Base-by-base conservation (phyloP, 2,113 vertebrate species). In the Heterotilapia buettikoferi region DNA sequence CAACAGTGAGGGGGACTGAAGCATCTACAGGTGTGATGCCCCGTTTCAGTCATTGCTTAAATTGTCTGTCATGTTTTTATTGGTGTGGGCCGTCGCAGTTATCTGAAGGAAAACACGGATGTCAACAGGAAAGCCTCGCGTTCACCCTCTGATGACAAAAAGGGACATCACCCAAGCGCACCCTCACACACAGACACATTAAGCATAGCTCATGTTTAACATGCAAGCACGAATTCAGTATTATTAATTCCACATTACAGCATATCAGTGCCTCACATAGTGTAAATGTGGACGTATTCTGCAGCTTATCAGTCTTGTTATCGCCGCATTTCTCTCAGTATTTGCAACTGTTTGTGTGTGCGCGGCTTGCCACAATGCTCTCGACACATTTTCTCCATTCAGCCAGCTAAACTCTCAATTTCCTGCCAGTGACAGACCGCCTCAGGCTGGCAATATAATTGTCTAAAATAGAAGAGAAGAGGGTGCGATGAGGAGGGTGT, bases 361-460 rank as follows among this genome's bases (percentile, higher is more conserved):
- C 5, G 47, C 5, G 9, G 24, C 61, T 26, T 43, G n/a, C 84
- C 59, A 45, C n/a, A 9, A 38, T 61, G 31, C 47, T 89, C 82
- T 78, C 53, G 40, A 59, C 47, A 73, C 57, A 81, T 89, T 86
- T 90, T 83, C 53, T 85, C 81, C 61, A 91, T 84, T 83, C 83
- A 82, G 31, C 31, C 73, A 89, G 29, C 68, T 86, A 84, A 91
- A 63, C 80, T 87, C 57, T 1, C 85, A 68, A 84, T 94, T 90
- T 92, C 88, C 86, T 86, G 59, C 52, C 52, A 86, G 88, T 91
- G 89, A 84, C 84, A 93, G 90, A 91, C 86, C 6, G 86, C 94
- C 90, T 90, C 57, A 11, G 89, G 94, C 91, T 83, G 52, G 84
- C 19, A 93, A 94, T 93, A 92, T 63, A 92, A 53, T 86, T 86